Percentiles rank a stretch among this genome's conserved stretches.
Conservation (phyloP, 2,797 vertebrate genomes). For the Pipistrellus nathusii region DNA sequence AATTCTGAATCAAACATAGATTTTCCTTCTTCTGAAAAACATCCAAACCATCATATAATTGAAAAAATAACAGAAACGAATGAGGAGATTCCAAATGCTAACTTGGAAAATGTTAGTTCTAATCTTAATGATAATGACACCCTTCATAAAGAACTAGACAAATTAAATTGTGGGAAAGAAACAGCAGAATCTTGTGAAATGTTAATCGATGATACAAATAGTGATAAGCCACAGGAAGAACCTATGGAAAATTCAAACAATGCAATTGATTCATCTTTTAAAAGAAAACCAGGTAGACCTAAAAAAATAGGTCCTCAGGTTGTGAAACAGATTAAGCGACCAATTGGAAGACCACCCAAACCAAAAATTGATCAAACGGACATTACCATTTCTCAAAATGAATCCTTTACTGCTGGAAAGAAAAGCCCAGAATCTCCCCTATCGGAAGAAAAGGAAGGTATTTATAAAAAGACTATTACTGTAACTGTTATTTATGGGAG, state of each 20-base stretch:
- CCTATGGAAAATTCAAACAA: slow-evolving; percentile 82
- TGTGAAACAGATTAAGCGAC: slow-evolving; percentile 94
- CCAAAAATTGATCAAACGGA: slow-evolving; percentile 86
- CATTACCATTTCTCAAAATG: slow-evolving; percentile 73
- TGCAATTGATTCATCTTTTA: slow-evolving; percentile 86
- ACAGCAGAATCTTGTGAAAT: slow-evolving; percentile 62
- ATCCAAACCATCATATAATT: slow-evolving; percentile 83
- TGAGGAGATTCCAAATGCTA: slow-evolving; percentile 77
- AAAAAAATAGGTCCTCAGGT: slow-evolving; percentile 95
- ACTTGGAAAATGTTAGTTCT: slow-evolving; percentile 78
- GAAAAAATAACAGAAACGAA: slow-evolving; percentile 73
- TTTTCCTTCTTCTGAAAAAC: slow-evolving; percentile 90
- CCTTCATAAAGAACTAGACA: slow-evolving; percentile 68
- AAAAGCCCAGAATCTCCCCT: slow-evolving; percentile 80
- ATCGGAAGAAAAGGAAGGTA: slow-evolving; percentile 82
- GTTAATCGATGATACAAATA: slow-evolving; percentile 67
- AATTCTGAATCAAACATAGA: slow-evolving; percentile 86
- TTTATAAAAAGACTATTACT: slow-evolving; percentile 92
- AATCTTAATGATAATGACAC: slow-evolving; percentile 81
- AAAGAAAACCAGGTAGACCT: slow-evolving; percentile 95
- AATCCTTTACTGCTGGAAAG: slow-evolving; percentile 75
- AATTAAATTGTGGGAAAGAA: slow-evolving; percentile 62
- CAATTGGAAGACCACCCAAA: slow-evolving; percentile 96
- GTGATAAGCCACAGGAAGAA: slow-evolving; percentile 80
- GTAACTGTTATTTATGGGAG: slow-evolving; percentile 96